A percentile compares a stretch with the other conserved stretches of the same genome.
Conservation (phyloP, 1,140 invertebrate species). For the Tetragnatha versicolor region DNA sequence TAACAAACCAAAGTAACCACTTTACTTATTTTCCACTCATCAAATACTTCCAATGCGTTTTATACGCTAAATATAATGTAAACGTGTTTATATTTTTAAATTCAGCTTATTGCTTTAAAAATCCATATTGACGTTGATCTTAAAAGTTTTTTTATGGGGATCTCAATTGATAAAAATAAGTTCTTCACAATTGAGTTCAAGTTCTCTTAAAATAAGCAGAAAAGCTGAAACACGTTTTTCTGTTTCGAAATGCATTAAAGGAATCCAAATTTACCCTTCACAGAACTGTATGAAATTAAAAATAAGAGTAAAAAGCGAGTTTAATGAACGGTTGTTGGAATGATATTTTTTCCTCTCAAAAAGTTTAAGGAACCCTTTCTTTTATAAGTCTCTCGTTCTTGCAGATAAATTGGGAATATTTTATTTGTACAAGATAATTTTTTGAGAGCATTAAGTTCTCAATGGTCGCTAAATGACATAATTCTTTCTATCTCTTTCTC, state of each 20-base stretch:
- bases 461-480: conserved; percentile 35
- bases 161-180: no score
- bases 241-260: neutral
- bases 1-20: no score
- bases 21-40: no score
- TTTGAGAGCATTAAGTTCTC: conserved; percentile 35
- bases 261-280: conserved; percentile 3
- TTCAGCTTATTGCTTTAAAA: no score
- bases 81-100: no score
- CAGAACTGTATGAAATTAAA: conserved; percentile 28
- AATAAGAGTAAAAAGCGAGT: conserved; percentile 19
- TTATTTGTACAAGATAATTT: conserved; percentile 46
- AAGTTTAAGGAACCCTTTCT: conserved; percentile 26
- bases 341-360: conserved; percentile 14
- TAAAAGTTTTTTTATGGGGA: no score
- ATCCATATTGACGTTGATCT: no score
- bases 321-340: conserved; percentile 20
- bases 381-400: neutral
- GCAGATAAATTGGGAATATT: conserved; percentile 31
- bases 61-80: no score
- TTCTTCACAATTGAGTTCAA: no score
- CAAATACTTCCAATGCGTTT: no score
- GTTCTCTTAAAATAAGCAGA: conserved; percentile 10
- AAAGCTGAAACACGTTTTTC: neutral
- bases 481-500: conserved; percentile 20